Percentiles rank a stretch among this genome's conserved stretches.
These are phyloP conservation scores for Bagarius yarrelli DNA, from an alignment of 2,113 vertebrate genomes.

Conservation along the genomic window DNA sequence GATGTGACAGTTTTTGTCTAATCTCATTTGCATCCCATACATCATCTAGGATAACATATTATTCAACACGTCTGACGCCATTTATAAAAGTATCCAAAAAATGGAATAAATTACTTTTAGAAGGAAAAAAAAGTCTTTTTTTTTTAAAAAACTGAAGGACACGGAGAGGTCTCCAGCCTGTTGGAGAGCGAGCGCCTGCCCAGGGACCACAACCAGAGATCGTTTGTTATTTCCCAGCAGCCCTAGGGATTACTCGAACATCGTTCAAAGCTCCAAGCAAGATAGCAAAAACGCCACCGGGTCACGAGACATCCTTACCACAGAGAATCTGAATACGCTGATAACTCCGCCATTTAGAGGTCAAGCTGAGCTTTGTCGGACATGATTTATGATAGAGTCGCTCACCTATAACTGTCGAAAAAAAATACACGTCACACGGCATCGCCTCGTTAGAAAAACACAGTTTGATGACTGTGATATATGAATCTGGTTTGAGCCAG, in stretches of 20 bases:
- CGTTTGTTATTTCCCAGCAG: conserved; percentile 67
- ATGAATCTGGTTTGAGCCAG: conserved; percentile 72
- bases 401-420: conserved; percentile 85
- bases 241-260: conserved; percentile 76
- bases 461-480: conserved; percentile 77
- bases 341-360: conserved; percentile 86
- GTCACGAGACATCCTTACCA: conserved; percentile 74
- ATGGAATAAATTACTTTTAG: conserved; percentile 13
- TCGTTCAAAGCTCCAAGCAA: conserved; percentile 83
- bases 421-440: conserved; percentile 75
- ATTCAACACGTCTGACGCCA: neutral
- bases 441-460: conserved; percentile 76
- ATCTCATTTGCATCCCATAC: conserved; percentile 16
- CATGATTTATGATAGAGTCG: conserved; percentile 89
- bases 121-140: neutral
- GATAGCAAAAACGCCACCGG: conserved; percentile 78
- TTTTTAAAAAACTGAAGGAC: conserved; percentile 37
- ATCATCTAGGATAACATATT: neutral
- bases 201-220: conserved; percentile 56
- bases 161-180: conserved; percentile 39
- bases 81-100: neutral
- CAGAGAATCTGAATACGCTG: conserved; percentile 72
- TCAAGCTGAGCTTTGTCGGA: conserved; percentile 92
- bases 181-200: conserved; percentile 47
- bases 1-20: neutral